Evolutionary conservation across 2,888 invertebrate genomes (phyloP).

Genomic region (Camptogramma bilineatum): DNA sequence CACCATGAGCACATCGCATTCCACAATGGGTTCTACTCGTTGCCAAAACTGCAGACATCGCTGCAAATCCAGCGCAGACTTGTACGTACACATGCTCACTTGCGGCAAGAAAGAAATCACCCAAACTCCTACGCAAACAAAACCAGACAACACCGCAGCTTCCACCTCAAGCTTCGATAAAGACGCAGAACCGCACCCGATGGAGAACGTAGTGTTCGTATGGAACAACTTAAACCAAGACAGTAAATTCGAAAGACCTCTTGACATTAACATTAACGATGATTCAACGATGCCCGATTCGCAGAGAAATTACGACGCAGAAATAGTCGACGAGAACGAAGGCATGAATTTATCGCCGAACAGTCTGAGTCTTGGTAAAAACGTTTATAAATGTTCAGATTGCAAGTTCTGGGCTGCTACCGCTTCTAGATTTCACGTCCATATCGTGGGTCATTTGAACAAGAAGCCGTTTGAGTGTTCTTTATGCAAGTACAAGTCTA

Average conservation of each 20-base stretch:
- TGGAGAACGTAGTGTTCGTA: constrained; percentile 93
- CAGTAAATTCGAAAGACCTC: constrained; percentile 72
- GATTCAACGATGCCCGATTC: constrained; percentile 75
- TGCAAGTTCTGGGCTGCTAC: constrained; percentile 97
- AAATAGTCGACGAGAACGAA: constrained; percentile 80
- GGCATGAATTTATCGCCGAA: constrained; percentile 86
- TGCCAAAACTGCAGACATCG: constrained; percentile 95
- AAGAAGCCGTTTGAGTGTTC: constrained; percentile 98
- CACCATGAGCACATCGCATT: constrained; percentile 68
- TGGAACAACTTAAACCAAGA: constrained; percentile 89
- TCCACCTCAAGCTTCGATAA: constrained; percentile 62
- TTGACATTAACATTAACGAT: constrained; percentile 77
- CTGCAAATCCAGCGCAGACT: constrained; percentile 93
- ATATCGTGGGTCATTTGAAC: constrained; percentile 96
- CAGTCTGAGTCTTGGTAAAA: constrained; percentile 84
- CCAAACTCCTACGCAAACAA: constrained; percentile 60
- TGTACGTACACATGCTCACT: constrained; percentile 90
- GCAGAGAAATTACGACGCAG: constrained; percentile 67
- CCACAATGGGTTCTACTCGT: constrained; percentile 88
- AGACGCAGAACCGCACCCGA: constrained; percentile 87
- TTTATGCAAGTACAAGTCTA: constrained; percentile 95
- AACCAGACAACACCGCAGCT: constrained; percentile 66
- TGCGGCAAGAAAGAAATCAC: constrained; percentile 84
- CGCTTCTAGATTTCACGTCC: constrained; percentile 96
- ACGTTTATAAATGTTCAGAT: constrained; percentile 96